Base-by-base conservation (phyloP, 2,797 vertebrate genomes). In the Poecilia wingei region DNA sequence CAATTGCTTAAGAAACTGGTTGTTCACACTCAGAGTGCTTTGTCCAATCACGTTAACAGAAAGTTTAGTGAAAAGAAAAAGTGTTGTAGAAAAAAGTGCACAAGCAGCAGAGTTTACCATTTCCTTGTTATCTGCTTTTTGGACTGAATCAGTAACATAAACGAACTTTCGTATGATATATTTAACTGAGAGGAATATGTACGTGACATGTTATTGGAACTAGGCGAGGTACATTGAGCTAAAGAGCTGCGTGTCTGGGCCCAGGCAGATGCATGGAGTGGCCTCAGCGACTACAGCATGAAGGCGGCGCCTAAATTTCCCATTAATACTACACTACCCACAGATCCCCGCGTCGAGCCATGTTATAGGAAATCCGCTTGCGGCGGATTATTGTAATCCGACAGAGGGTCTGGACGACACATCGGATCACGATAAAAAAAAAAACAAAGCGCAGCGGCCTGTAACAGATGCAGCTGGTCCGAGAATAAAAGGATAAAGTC, bases 381-480 rank as follows among this genome's bases (percentile, higher is more conserved):
- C 79, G 85, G 91, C 81, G 94, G 95, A 96, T 96, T 96, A 95
- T 88, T 95, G 94, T 96, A 96, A 96, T 96, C 96, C 93, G 88
- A 92, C 92, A 82, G 94, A 86, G 89, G 88, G 91, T 92, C 92
- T 89, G 92, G 86, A 88, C 91, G 92, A 91, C 87, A 93, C 92
- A 90, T 85, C 89, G 89, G 91, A 92, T 94, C 93, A 92, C 87
- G 90, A 90, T 84, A 74, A 72, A 80, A 75, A 81, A 81, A n/a
- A n/a, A n/a, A 1, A 71, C 76, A 53, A 87, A 90, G 78, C 90
- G 77, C 80, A 57, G 86, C 87, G 90, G 90, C 91, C 92, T 88
- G 90, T 51, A 70, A 85, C 89, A 84, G 88, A 84, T 80, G 90
- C 89, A 78, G 57, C 77, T 80, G 76, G 76, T 71, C 87, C 81